These are phyloP conservation scores for Drosophila leontia DNA, from an alignment of 1,140 invertebrate species.

Conservation along the genomic window DNA sequence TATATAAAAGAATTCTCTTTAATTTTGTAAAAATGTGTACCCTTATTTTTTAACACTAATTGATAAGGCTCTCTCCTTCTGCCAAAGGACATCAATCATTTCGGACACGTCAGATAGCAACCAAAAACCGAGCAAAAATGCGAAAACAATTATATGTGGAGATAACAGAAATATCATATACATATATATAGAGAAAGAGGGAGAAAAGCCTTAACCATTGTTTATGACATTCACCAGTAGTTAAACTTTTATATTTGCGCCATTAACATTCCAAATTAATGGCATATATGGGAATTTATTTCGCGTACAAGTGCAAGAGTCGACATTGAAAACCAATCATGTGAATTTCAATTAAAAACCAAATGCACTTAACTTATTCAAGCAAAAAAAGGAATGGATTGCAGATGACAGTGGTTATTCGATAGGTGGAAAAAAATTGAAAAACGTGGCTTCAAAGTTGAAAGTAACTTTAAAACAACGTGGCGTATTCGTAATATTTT, in stretches of 20 bases:
- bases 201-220: slow-evolving; percentile 20
- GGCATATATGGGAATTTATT: slow-evolving; percentile 23
- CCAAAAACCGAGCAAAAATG: slow-evolving; percentile 1
- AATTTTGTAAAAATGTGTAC: neutral
- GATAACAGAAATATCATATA: neutral
- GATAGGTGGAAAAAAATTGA: neutral
- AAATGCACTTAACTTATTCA: slow-evolving; percentile 48
- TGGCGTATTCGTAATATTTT: neutral
- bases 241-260: slow-evolving; percentile 66
- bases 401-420: slow-evolving; percentile 6
- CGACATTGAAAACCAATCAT: slow-evolving; percentile 43
- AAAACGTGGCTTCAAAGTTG: neutral
- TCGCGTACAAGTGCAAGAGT: slow-evolving; percentile 16
- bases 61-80: slow-evolving; percentile 16
- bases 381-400: slow-evolving; percentile 17
- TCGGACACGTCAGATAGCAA: slow-evolving; percentile 24
- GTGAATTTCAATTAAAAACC: slow-evolving; percentile 44
- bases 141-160: slow-evolving; percentile 5
- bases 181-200: neutral
- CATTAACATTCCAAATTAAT: slow-evolving; percentile 62
- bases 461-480: neutral
- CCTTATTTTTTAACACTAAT: neutral
- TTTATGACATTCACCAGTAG: slow-evolving; percentile 39
- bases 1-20: neutral
- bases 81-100: slow-evolving; percentile 37